Evolutionary conservation across 2,888 invertebrate species (phyloP), one percentile per base, ranked within the genome.

Genomic region (Anoplius nigerrimus): DNA sequence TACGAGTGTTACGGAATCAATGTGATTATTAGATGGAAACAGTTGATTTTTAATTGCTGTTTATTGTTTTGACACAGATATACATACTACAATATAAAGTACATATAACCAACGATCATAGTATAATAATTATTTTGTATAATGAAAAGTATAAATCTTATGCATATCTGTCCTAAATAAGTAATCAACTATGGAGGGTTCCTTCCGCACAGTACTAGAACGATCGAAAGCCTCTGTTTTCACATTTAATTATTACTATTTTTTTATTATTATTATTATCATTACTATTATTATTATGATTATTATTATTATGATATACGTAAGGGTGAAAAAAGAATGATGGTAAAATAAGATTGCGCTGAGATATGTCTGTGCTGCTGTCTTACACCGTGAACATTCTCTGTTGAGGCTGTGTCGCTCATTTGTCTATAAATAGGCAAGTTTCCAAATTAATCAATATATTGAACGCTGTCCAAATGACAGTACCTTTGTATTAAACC

Each of bases 361-460:
- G 83, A 83, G 83, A 72, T 81, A 79, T 80, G 66, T 80, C 79
- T 76, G 75, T 75, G 76, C 78, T 81, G 74, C 78, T 84, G 79
- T 83, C 78, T 71, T 79, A 83, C 81, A 87, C 78, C 75, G 85
- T 86, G 84, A 87, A 87, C 84, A 86, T 87, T 86, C 82, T 86
- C 84, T 86, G 80, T 82, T 79, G 76, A 82, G 84, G 85, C 86
- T 87, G 85, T 86, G 86, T 82, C 72, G 78, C 75, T 79, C 76
- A 79, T 83, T 81, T 81, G 83, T 78, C 77, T 74, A 75, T 62
- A 65, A 66, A 69, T 70, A 81, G 80, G 67, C 81, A 78, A 80
- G 77, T 80, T 78, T 82, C 84, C 75, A 82, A 82, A 84, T 83
- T 83, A 77, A 78, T 71, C 62, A 72, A 78, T 81, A 76, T 80